Evolutionary conservation across 1,140 invertebrate species (phyloP).

Genomic region (Brachionus manjavacas): DNA sequence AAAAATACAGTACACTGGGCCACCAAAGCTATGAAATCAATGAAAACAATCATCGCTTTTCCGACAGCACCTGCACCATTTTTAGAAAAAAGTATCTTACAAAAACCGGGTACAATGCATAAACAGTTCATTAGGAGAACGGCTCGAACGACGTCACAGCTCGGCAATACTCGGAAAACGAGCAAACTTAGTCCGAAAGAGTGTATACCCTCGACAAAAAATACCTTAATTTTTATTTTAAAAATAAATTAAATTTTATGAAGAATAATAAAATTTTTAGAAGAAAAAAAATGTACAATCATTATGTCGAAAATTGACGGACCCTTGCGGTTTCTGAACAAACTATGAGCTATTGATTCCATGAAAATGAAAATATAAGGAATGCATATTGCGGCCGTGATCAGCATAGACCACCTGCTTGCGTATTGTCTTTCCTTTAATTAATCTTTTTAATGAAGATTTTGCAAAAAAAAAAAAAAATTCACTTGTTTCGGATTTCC

Average conservation of each 20-base stretch:
- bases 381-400: constrained; percentile 49
- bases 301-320: constrained; percentile 49
- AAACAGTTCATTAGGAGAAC: constrained; percentile 49
- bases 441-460: constrained; percentile 43
- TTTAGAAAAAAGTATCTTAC: constrained; percentile 48
- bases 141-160: constrained; percentile 50
- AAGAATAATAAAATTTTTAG: not conserved
- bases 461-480: not conserved
- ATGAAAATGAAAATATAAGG: constrained; percentile 48
- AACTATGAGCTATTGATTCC: constrained; percentile 44
- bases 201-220: constrained; percentile 51
- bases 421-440: constrained; percentile 45
- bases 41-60: constrained; percentile 37
- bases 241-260: too few relatives aligned
- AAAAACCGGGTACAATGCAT: constrained; percentile 50
- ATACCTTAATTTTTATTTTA: constrained; percentile 44
- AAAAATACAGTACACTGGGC: constrained; percentile 45
- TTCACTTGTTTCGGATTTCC: constrained; percentile 48
- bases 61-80: constrained; percentile 46
- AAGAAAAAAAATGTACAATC: constrained; percentile 44
- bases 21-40: constrained; percentile 44
- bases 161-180: constrained; percentile 51
- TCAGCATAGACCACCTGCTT: constrained; percentile 46
- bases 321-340: constrained; percentile 49
- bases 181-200: constrained; percentile 51